A percentile compares a stretch with the other conserved stretches of the same genome.
Evolutionary conservation across 2,888 invertebrate species (phyloP).

Genomic region (Polyploca ridens): DNA sequence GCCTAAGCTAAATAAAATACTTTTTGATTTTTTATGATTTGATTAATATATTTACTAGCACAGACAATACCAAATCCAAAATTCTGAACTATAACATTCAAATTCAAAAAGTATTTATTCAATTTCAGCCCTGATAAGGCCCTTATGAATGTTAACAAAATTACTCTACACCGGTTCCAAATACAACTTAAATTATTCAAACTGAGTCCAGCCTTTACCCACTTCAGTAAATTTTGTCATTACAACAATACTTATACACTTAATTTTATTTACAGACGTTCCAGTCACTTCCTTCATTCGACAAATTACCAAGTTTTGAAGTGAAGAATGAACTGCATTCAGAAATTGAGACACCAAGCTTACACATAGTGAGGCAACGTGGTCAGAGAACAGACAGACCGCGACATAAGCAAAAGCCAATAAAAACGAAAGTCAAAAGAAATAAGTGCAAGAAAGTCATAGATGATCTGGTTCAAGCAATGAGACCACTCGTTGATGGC

Average conservation of each 20-base stretch:
- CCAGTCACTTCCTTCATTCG: slow-evolving; percentile 14
- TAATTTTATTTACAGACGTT: slow-evolving; percentile 30
- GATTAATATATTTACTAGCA: too few species aligned
- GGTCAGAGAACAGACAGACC: slow-evolving; percentile 65
- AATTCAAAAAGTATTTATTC: too few species aligned
- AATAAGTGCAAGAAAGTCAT: slow-evolving; percentile 60
- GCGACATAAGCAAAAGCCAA: slow-evolving; percentile 36
- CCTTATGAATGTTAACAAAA: too few species aligned
- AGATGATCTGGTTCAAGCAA: slow-evolving; percentile 61
- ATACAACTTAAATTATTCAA: too few species aligned
- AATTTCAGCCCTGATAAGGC: too few species aligned
- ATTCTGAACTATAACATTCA: too few species aligned
- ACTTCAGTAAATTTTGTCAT: background rate
- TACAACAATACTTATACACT: background rate
- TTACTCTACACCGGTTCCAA: too few species aligned
- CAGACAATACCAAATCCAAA: too few species aligned
- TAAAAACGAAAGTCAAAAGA: slow-evolving; percentile 32
- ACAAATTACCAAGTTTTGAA: slow-evolving; percentile 28
- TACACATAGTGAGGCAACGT: slow-evolving; percentile 56
- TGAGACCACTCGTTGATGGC: slow-evolving; percentile 57
- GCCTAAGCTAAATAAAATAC: too few species aligned
- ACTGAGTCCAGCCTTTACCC: too few species aligned
- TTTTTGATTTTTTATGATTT: too few species aligned
- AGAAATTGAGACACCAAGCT: slow-evolving; percentile 43
- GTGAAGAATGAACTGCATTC: slow-evolving; percentile 57